Percentiles rank a stretch among this genome's conserved stretches.
Evolutionary conservation across 2,888 invertebrate species (phyloP).

Genomic region (Pediacus dermestoides): DNA sequence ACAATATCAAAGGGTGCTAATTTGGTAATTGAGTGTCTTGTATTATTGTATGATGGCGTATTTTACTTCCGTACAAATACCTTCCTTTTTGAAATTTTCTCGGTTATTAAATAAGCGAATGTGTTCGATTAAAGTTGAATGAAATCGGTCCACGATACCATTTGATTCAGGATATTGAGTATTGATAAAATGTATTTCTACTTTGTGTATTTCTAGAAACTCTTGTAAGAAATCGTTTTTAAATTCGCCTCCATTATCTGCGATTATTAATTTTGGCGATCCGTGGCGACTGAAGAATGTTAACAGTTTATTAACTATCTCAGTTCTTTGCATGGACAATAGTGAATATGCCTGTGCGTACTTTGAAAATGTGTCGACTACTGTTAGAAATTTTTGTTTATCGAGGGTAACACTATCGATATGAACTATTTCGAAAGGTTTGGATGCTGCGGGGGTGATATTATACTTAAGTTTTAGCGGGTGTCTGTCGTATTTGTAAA

Average conservation of each 20-base stretch:
- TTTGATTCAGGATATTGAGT: slow-evolving; percentile 21
- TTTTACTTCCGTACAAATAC: slow-evolving; percentile 7
- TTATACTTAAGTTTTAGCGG: slow-evolving; percentile 2
- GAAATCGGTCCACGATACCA: slow-evolving; percentile 19
- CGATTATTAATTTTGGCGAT: slow-evolving; percentile 20
- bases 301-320: slow-evolving; percentile 18
- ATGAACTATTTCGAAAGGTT: slow-evolving; percentile 7
- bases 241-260: slow-evolving; percentile 24
- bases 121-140: slow-evolving; percentile 17
- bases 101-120: slow-evolving; percentile 6
- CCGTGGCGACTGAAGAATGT: slow-evolving; percentile 19
- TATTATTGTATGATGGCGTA: slow-evolving; percentile 16
- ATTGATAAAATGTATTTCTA: slow-evolving; percentile 24
- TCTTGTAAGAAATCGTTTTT: slow-evolving; percentile 20
- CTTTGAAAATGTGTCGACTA: slow-evolving; percentile 4
- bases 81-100: slow-evolving; percentile 8
- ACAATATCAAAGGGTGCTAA: slow-evolving; percentile 15
- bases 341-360: slow-evolving; percentile 6
- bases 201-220: slow-evolving; percentile 18
- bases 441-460: slow-evolving; percentile 3
- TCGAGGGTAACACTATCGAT: neutral
- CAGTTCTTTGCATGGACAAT: slow-evolving; percentile 29
- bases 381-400: neutral
- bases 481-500: neutral
- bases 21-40: slow-evolving; percentile 16